A percentile compares a stretch with the other conserved stretches of the same genome.
These are phyloP conservation scores for Heliconius eleuchia DNA, from an alignment of 1,140 invertebrate species.

Conservation along the genomic window DNA sequence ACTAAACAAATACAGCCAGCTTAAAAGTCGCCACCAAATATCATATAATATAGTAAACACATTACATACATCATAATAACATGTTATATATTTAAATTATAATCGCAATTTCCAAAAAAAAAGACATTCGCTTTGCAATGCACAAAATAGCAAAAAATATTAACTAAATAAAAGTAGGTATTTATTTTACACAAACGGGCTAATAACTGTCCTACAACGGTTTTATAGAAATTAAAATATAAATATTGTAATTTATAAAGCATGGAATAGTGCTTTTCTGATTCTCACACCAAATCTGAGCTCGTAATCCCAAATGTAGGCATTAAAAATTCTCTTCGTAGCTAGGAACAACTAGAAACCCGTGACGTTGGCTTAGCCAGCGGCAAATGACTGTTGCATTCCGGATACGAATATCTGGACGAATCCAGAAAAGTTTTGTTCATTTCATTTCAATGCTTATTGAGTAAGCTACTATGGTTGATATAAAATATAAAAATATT, in stretches of 20 bases:
- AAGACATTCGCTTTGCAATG: background rate
- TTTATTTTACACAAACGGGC: background rate
- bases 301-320: slow-evolving; percentile 24
- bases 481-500: background rate
- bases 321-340: slow-evolving; percentile 31
- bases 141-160: background rate
- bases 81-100: background rate
- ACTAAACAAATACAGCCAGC: background rate
- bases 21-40: background rate
- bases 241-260: background rate
- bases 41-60: background rate
- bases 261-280: background rate
- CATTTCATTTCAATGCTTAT: slow-evolving; percentile 9
- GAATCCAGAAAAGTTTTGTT: slow-evolving; percentile 16
- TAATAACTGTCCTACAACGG: background rate
- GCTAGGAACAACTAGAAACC: slow-evolving; percentile 27
- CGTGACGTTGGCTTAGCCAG: slow-evolving; percentile 20
- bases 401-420: background rate
- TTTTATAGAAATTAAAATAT: background rate
- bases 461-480: background rate
- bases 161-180: background rate
- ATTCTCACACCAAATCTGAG: slow-evolving; percentile 16
- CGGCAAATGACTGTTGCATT: slow-evolving; percentile 37
- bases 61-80: background rate
- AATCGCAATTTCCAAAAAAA: background rate